These are phyloP conservation scores for Orycteropus afer DNA, from an alignment of 2,113 vertebrate genomes.

Conservation along the genomic window DNA sequence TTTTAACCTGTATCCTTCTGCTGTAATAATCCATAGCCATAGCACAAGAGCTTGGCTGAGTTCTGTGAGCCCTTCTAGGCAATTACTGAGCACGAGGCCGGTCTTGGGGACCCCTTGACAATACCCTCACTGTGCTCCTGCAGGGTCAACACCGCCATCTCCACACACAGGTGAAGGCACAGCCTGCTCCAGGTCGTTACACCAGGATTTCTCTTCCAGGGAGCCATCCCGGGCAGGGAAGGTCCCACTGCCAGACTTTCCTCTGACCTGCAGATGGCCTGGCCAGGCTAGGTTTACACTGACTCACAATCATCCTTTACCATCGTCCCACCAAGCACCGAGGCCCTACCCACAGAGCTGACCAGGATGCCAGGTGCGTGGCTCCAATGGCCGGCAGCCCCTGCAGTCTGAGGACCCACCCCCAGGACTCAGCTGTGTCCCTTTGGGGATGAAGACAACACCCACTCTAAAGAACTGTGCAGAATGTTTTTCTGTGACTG, in stretches of 20 bases:
- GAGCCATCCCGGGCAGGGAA: too few relatives aligned
- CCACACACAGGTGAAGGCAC: too few relatives aligned
- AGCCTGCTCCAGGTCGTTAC: too few relatives aligned
- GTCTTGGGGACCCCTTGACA: background rate
- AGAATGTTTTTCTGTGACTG: background rate
- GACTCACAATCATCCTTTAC: background rate
- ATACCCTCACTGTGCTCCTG: too few relatives aligned
- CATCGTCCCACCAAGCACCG: too few relatives aligned
- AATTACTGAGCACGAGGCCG: background rate
- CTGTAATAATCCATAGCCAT: background rate
- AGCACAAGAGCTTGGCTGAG: background rate
- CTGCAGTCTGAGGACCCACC: background rate
- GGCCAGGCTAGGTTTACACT: background rate
- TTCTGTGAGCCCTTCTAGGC: background rate
- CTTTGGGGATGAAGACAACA: too few relatives aligned
- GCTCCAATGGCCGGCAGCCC: background rate
- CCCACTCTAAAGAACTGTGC: background rate
- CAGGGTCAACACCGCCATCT: too few relatives aligned
- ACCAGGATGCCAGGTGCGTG: background rate
- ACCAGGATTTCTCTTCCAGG: background rate
- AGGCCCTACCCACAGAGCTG: background rate
- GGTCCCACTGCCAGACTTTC: background rate
- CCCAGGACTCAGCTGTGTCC: background rate
- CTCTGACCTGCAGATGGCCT: background rate
- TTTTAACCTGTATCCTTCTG: background rate